Conservation (phyloP, 1,140 invertebrate species). For the Zaprionus davidi region DNA sequence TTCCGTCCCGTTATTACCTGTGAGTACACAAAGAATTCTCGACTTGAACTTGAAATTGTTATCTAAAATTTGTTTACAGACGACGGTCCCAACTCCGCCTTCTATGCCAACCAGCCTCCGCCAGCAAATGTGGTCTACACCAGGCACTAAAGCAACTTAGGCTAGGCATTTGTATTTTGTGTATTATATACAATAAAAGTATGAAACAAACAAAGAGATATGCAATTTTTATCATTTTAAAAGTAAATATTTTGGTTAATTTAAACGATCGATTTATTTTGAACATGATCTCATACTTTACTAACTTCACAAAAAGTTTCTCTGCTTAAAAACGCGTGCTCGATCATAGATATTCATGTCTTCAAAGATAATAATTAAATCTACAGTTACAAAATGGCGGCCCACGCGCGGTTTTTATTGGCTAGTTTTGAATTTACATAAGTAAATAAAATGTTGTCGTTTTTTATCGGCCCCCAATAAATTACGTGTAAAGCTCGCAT, state of each 20-base stretch:
- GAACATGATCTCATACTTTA: neutral
- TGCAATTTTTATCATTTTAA: neutral
- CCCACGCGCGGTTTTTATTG: slow-evolving; percentile 21
- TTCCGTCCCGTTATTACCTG: slow-evolving; percentile 76
- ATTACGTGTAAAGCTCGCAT: slow-evolving; percentile 38
- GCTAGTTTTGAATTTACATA: slow-evolving; percentile 17
- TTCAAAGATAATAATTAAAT: neutral
- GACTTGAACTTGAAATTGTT: neutral
- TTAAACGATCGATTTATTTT: neutral
- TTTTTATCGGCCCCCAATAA: slow-evolving; percentile 17
- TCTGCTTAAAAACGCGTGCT: neutral
- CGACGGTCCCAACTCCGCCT: slow-evolving; percentile 68
- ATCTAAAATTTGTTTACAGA: slow-evolving; percentile 42
- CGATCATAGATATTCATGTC: neutral
- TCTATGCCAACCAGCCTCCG: slow-evolving; percentile 66
- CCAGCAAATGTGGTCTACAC: slow-evolving; percentile 67
- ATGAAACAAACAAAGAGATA: slow-evolving; percentile 4
- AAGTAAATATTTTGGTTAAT: neutral
- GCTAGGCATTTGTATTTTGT: neutral
- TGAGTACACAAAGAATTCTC: slow-evolving; percentile 34
- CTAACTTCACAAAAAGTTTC: neutral
- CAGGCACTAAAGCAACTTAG: slow-evolving; percentile 41
- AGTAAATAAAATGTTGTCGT: slow-evolving; percentile 27
- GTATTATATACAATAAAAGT: slow-evolving; percentile 12
- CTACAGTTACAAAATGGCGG: slow-evolving; percentile 33